Percentiles rank a stretch among this genome's conserved stretches.
Conservation (phyloP, 1,140 invertebrate species). For the Octopus sinensis region DNA sequence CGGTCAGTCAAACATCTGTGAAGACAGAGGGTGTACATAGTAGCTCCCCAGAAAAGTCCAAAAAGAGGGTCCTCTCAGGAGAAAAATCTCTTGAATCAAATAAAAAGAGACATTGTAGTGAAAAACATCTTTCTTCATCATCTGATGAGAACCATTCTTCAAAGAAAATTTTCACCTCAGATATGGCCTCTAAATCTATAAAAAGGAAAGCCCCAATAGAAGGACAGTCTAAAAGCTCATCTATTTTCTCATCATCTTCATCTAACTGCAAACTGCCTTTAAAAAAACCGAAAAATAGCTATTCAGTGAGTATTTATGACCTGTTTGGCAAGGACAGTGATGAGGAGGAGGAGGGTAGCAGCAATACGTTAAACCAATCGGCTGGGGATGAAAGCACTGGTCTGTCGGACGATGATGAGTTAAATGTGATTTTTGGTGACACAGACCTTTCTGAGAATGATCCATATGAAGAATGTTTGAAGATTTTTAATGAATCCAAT, state of each 20-base stretch:
- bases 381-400: slow-evolving; percentile 16
- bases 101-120: background rate
- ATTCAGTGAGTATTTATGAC: slow-evolving; percentile 17
- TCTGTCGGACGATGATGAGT: slow-evolving; percentile 17
- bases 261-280: slow-evolving; percentile 14
- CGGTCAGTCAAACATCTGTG: too few relatives aligned
- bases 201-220: too few relatives aligned
- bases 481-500: slow-evolving; percentile 67
- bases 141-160: background rate
- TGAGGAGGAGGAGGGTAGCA: slow-evolving; percentile 18
- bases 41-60: background rate
- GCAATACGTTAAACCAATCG: background rate
- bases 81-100: background rate
- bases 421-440: slow-evolving; percentile 29
- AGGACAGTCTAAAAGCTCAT: too few relatives aligned
- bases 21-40: too few relatives aligned
- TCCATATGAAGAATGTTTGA: slow-evolving; percentile 70
- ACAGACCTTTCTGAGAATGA: slow-evolving; percentile 62
- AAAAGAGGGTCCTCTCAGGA: background rate
- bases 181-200: too few relatives aligned
- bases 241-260: too few relatives aligned
- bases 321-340: slow-evolving; percentile 41
- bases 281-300: slow-evolving; percentile 26
- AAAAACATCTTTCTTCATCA: background rate
- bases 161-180: too few relatives aligned